Evolutionary conservation across 2,797 vertebrate species (phyloP), one percentile per base, ranked within the genome.

Genomic region (Phataginus tetradactyla): DNA sequence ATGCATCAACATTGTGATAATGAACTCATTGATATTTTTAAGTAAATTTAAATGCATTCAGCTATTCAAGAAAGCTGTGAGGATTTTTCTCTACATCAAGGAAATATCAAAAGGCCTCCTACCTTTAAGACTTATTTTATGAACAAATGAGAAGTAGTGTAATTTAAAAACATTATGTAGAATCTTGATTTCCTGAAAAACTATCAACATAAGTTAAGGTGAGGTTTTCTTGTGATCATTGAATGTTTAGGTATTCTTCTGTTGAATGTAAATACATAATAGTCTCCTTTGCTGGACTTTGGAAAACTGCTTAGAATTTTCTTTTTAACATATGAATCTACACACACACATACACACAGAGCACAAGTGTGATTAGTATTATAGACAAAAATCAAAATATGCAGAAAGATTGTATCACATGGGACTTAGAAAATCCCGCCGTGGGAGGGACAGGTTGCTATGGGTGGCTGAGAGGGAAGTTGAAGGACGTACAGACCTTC

Each of bases 1-100:
- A 75, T 53, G 37, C 6, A 94, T 87, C 39, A 63, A 64, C 59
- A 93, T 79, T 2, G 5, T 91, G 72, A 74, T 86, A 78, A 84
- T 93, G 68, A 95, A 61, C 68, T 96, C 45, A 64, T 29, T 85
- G 55, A 86, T 45, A 10, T 79, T 80, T 80, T 86, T 94, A 78
- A 83, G 63, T 92, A 74, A 91, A 81, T n/a, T 88, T 78, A 32
- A 92, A 80, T 71, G 55, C 80, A 4, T 77, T 55, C 71, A 86
- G 71, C 14, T 72, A 81, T 87, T 95, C 89, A 25, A 74, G 90
- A 77, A 90, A n/a, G 1, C 49, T 59, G 12, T 10, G 27, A 75
- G 11, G 8, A 89, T 86, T 77, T 95, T 90, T 94, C 39, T 86
- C 57, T 86, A 78, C 15, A 89, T 61, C 34, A 87, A 87, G 34